Evolutionary conservation across 2,888 invertebrate species (phyloP).

Genomic region (Drosophila siamana): DNA sequence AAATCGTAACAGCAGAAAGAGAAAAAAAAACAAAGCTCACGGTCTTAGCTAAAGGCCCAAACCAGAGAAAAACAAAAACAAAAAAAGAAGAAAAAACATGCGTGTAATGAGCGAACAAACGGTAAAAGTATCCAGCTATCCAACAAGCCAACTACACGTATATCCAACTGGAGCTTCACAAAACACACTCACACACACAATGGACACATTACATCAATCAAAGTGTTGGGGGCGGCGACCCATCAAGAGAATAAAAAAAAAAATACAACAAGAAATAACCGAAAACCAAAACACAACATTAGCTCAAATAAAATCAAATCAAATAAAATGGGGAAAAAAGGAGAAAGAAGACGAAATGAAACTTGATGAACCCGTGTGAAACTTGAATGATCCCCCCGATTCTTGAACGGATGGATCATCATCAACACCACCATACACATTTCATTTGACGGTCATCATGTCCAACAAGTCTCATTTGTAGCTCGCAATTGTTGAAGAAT

Average conservation of each 20-base stretch:
- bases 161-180: slow-evolving; percentile 20
- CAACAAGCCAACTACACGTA: slow-evolving; percentile 2
- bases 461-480: slow-evolving; percentile 10
- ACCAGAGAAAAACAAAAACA: no score
- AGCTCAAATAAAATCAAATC: slow-evolving; percentile 14
- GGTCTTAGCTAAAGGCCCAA: background rate
- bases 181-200: background rate
- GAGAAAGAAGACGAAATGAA: background rate
- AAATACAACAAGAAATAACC: slow-evolving; percentile 1
- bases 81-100: slow-evolving; percentile 20
- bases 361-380: slow-evolving; percentile 15
- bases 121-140: slow-evolving; percentile 56
- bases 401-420: slow-evolving; percentile 16
- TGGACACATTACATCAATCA: slow-evolving; percentile 57
- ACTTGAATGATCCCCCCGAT: slow-evolving; percentile 6
- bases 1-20: slow-evolving; percentile 22
- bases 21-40: slow-evolving; percentile 1
- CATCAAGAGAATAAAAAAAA: slow-evolving; percentile 26
- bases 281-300: slow-evolving; percentile 27
- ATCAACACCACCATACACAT: background rate
- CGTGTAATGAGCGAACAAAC: slow-evolving; percentile 67
- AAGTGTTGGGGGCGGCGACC: slow-evolving; percentile 45
- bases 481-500: background rate
- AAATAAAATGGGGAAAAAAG: background rate
- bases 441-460: background rate